phyloP scores from a whole-genome alignment of 1,140 invertebrate genomes.

The Subanguina moxae region DNA sequence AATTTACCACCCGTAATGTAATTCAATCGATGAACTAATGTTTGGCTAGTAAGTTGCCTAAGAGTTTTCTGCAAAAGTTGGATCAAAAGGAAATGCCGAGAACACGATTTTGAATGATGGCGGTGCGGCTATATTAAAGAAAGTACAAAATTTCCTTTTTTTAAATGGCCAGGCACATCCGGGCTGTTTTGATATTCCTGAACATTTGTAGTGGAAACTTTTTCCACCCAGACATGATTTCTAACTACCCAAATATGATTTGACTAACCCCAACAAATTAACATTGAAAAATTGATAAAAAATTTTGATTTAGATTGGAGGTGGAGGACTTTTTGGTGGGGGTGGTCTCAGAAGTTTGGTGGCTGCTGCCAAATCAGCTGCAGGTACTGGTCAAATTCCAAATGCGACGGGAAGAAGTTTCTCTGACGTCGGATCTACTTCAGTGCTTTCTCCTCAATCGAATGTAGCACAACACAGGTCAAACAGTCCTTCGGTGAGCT shows the following conservation, averaged over 20 bases:
- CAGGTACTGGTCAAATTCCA: slow-evolving; percentile 14
- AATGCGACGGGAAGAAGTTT: slow-evolving; percentile 21
- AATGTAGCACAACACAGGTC: slow-evolving; percentile 5
- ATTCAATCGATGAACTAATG: too few relatives aligned
- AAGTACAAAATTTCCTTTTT: too few relatives aligned
- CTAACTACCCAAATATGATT: background rate
- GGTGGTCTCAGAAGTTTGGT: slow-evolving; percentile 48
- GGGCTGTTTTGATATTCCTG: too few relatives aligned
- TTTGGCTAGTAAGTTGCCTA: too few relatives aligned
- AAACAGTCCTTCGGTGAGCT: background rate
- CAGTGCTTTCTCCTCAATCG: background rate
- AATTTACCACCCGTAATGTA: too few relatives aligned
- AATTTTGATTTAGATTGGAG: slow-evolving; percentile 46
- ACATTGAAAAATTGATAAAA: too few relatives aligned
- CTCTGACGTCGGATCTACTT: slow-evolving; percentile 14
- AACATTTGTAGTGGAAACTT: background rate
- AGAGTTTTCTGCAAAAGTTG: too few relatives aligned
- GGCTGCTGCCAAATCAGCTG: slow-evolving; percentile 50
- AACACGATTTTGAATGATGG: too few relatives aligned
- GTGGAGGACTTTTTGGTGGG: slow-evolving; percentile 53
- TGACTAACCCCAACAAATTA: too few relatives aligned
- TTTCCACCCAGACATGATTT: background rate
- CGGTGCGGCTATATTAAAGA: too few relatives aligned
- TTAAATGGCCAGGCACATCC: too few relatives aligned
- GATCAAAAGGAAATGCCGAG: too few relatives aligned